Evolutionary conservation across 2,113 vertebrate genomes (phyloP), one percentile per base, ranked within the genome.

Genomic region (Tragelaphus strepsiceros): DNA sequence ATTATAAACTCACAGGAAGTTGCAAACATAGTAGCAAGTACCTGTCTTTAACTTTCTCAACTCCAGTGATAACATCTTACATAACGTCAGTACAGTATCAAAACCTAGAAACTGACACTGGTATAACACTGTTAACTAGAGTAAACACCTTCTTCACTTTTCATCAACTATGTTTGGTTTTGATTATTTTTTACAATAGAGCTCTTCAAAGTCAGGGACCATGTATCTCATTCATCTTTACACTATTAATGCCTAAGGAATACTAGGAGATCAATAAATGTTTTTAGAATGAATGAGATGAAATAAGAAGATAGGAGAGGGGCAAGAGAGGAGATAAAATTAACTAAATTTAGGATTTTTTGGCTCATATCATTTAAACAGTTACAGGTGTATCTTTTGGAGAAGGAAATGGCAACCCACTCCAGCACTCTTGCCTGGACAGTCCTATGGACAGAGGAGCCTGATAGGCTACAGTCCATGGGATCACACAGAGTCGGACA

Each of bases 301-400:
- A 90, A 24, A 88, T 67, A 19, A 88, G n/a, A 77, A 1, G 54
- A 19, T 6, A 93, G 16, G 7, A 71, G 10, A 46, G 8, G 35
- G 8, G 28, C 12, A 71, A 43, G 43, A 86, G 32, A 61, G 32
- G 26, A 54, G 32, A 90, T 54, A 51, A 85, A 53, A 92, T 49
- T 19, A 91, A 85, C 94, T 80, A 80, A 87, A 71, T 32, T 43
- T 78, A 35, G 62, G 19, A 5, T 77, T 71, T 10, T 10, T 82
- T 87, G 86, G 77, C 32, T 97, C 13, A 61, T 49, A n/a, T 59
- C 77, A 61, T 80, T 97, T 93, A 49, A 61, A 81, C 17, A 96
- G 82, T 61, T 81, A 78, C 12, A 32, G 24, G 19, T 85, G 39
- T 56, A 85, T 91, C 49, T 84, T 88, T 96, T 64, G 30, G 61